These are phyloP conservation scores for Triops longicaudatus DNA, from an alignment of 1,140 invertebrate species.

Conservation along the genomic window DNA sequence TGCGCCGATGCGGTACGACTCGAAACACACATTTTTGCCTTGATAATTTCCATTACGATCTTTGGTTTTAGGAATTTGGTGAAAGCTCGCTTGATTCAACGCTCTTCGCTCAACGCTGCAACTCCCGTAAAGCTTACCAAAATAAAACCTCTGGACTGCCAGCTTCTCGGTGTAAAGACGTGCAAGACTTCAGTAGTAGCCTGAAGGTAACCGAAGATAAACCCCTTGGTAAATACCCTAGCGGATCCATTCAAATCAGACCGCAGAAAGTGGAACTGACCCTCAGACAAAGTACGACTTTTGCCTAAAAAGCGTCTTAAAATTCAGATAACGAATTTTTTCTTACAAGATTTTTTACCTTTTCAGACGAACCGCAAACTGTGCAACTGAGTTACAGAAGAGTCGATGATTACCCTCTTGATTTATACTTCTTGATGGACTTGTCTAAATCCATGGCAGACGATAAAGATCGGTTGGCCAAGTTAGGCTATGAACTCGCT, in stretches of 20 bases:
- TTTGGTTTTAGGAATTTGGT: background rate
- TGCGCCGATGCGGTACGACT: background rate
- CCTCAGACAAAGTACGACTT: background rate
- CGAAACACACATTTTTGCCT: background rate
- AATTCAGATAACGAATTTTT: background rate
- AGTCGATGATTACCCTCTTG: constrained; percentile 53
- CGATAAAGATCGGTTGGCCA: constrained; percentile 39
- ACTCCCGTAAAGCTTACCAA: constrained; percentile 19
- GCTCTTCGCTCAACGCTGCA: background rate
- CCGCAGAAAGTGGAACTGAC: background rate
- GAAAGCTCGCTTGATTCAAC: too few species aligned
- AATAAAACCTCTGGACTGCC: background rate
- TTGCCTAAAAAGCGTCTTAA: background rate
- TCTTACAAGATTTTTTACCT: background rate
- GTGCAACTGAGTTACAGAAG: constrained; percentile 42
- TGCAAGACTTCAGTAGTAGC: background rate
- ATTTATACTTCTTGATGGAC: constrained; percentile 59
- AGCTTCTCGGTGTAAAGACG: background rate
- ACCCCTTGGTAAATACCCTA: background rate
- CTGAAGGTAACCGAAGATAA: background rate
- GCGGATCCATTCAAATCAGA: background rate
- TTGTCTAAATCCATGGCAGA: constrained; percentile 55
- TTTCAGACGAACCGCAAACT: constrained; percentile 18
- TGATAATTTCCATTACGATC: background rate
- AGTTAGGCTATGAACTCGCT: constrained; percentile 19